phyloP scores from a whole-genome alignment of 35 echinoderm and acorn worm genomes.

The Ophioderma brevispina region DNA sequence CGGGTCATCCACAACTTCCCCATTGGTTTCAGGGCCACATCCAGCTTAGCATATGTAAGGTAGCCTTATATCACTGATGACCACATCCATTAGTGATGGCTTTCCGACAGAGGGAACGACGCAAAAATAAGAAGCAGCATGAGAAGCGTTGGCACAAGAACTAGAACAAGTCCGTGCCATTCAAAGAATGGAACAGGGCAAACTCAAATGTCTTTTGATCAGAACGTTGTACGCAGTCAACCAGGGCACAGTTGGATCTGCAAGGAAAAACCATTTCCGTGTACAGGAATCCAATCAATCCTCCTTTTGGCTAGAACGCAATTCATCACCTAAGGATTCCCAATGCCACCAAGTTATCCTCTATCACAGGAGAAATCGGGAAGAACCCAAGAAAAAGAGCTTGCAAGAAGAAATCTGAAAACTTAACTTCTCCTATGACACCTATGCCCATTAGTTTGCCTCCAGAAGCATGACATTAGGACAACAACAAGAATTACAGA shows the following conservation, averaged over 20 bases:
- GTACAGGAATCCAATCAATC: slow-evolving; percentile 40
- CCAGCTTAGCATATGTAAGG: not conserved
- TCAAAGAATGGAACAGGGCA: slow-evolving; percentile 66
- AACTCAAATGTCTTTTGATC: slow-evolving; percentile 38
- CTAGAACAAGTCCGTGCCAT: slow-evolving; percentile 60
- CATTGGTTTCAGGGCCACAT: slow-evolving; percentile 1
- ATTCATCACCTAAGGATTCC: slow-evolving; percentile 64
- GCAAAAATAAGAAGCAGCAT: slow-evolving; percentile 71
- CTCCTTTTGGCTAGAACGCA: no score
- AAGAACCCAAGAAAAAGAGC: slow-evolving; percentile 83
- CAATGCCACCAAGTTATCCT: slow-evolving; percentile 95
- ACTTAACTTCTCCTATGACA: no score
- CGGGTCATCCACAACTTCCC: slow-evolving; percentile 15
- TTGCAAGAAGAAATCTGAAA: slow-evolving; percentile 76
- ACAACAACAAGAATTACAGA: not conserved
- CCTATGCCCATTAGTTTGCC: not conserved
- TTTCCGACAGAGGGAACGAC: slow-evolving; percentile 84
- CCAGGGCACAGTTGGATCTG: no score
- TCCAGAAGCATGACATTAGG: not conserved
- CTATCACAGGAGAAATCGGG: slow-evolving; percentile 39
- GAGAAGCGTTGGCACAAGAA: slow-evolving; percentile 74
- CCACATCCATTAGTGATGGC: slow-evolving; percentile 94
- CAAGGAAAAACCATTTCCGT: slow-evolving; percentile 24
- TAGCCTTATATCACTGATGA: slow-evolving; percentile 55
- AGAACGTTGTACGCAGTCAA: slow-evolving; percentile 14